Base-by-base conservation (phyloP, 35 echinoderm and acorn worm genomes). In the Apostichopus californicus region DNA sequence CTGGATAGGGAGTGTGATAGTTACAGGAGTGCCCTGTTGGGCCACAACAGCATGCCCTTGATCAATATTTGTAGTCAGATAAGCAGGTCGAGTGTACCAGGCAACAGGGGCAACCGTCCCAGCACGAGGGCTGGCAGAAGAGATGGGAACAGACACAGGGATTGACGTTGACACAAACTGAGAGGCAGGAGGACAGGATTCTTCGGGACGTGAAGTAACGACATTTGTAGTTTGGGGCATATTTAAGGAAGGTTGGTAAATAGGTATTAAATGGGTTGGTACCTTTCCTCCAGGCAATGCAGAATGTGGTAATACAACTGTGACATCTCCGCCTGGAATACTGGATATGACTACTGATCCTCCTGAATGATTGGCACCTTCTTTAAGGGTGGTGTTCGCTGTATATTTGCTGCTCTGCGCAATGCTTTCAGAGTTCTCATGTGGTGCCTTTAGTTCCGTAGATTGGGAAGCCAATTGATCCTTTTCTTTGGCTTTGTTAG, bases 231-330 rank as follows among this genome's bases (percentile, higher is more conserved):
- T 54, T 89, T 63, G 18, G 82, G 75, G 11, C 22, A 86, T n/a
- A 1, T 73, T 75, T 9, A 75, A 54, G 24, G 93, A 64, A 25
- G 73, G 54, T 15, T 77, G 83, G 77, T 96, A 96, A 34, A 96
- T 83, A 5, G 95, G 95, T 52, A 96, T 96, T 18, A 96, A 58
- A 84, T 96, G 95, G 2, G 95, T 96, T 28, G 95, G 95, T 22
- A 96, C 46, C 65, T 96, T 93, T 6, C 95, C 93, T 9, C 89
- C 83, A 13, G 93, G 90, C 1, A 96, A 90, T 12, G 90, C 63
- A 66, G 94, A 86, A 21, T 91, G 70, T 6, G 95, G 95, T 53
- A 96, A 64, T 11, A 96, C 85, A 15, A 96, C 73, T 25, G 89
- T 92, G 12, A 96, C 94, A 57, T 77, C 91, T 23, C 86, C 91